Evolutionary conservation across 2,113 vertebrate species (phyloP), one percentile per base, ranked within the genome.

Genomic region (Furnarius figulus): DNA sequence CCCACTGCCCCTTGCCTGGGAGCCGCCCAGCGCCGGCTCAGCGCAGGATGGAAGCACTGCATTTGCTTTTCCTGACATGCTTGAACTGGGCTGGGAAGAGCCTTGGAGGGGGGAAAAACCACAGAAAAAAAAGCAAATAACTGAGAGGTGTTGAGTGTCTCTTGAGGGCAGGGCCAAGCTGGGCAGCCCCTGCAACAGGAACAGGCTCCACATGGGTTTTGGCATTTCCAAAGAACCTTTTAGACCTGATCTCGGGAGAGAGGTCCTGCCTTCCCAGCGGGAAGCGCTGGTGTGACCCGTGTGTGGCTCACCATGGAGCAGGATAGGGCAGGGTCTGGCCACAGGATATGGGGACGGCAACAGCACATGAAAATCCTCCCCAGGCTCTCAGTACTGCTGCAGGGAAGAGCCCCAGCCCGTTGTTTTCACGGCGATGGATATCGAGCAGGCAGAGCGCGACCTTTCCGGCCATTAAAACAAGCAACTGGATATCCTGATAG

Each of bases 391-490:
- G 63, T 37, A 40, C 20, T 14, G 75, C 59, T 2, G 62, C 80
- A 87, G 44, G 84, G 61, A 93, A 70, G 35, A 21, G 90, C 91
- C 75, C 52, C 84, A 18, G 84, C 13, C 55, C 31, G 23, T 76
- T 89, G 85, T 94, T 94, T 95, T 91, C 84, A 47, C 79, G 9
- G 87, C 49, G 80, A 92, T 95, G 40, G 58, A 91, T 90, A 92
- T 93, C 71, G 7, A 93, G 67, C 59, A 27, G 78, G 59, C 88
- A 94, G 81, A 87, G 62, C 3, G 58, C 66, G 56, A 37, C 87
- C 93, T 96, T 96, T 95, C 96, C 91, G 93, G 94, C 94, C 77
- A 79, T 95, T 96, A 95, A 78, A 87, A 72, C 61, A 14, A 94
- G 40, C 47, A 33, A 49, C 94, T 95, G 94, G 87, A 96, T 85